Conservation (phyloP, 2,888 invertebrate species). For the Anthrax anthrax region DNA sequence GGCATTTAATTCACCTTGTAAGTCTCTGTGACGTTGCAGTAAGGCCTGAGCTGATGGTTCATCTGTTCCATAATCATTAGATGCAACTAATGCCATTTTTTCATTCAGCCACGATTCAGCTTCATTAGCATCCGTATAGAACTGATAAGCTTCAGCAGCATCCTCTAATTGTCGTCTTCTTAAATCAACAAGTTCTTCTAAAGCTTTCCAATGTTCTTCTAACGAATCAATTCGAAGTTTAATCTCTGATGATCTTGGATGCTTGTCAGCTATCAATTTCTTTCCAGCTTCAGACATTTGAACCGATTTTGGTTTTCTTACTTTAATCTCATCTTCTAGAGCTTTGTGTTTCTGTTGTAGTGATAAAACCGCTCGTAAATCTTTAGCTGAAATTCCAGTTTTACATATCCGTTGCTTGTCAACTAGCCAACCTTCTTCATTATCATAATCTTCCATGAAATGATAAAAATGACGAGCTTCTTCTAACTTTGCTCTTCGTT, state of each 20-base stretch:
- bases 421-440: constrained; percentile 92
- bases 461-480: constrained; percentile 89
- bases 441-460: constrained; percentile 92
- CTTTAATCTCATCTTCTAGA: constrained; percentile 72
- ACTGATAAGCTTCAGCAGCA: constrained; percentile 88
- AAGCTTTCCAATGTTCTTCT: constrained; percentile 74
- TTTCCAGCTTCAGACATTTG: constrained; percentile 57
- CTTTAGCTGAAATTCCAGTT: constrained; percentile 86
- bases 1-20: constrained; percentile 78
- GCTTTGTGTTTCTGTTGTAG: constrained; percentile 88
- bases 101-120: constrained; percentile 96
- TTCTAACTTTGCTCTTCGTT: constrained; percentile 70
- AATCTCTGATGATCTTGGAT: constrained; percentile 70
- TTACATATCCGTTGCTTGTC: constrained; percentile 90
- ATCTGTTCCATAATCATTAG: constrained; percentile 82
- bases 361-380: constrained; percentile 76
- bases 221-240: constrained; percentile 64
- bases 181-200: constrained; percentile 66
- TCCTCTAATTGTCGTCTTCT: constrained; percentile 66
- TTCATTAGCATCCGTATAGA: constrained; percentile 95
- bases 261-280: constrained; percentile 58
- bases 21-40: constrained; percentile 69
- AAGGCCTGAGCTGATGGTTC: constrained; percentile 83
- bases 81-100: constrained; percentile 79
- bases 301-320: constrained; percentile 48